Percentiles rank a stretch among this genome's conserved stretches.
Evolutionary conservation across 2,113 vertebrate species (phyloP).

Genomic region (Chionomys nivalis): DNA sequence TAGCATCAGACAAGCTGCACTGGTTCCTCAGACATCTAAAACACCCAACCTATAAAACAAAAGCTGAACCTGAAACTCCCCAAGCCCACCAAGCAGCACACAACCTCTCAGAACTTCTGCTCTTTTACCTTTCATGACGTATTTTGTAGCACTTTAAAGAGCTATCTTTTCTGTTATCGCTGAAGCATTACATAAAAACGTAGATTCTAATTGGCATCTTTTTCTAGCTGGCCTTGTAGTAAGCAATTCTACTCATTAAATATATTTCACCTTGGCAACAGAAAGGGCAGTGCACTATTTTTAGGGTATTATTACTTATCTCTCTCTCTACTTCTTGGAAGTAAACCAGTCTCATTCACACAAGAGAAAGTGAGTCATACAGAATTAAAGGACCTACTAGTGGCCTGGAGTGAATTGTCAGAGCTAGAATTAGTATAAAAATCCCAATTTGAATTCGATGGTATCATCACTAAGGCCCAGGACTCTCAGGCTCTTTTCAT

Average conservation of each 20-base stretch:
- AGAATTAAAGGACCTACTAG: constrained; percentile 66
- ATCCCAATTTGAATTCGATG: constrained; percentile 59
- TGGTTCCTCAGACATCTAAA: constrained; percentile 44
- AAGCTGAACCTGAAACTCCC: background rate
- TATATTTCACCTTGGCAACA: constrained; percentile 72
- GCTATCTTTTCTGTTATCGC: constrained; percentile 44
- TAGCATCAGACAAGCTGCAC: constrained; percentile 52
- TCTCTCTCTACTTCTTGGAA: constrained; percentile 63
- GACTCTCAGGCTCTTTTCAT: constrained; percentile 37
- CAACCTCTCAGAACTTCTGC: constrained; percentile 11
- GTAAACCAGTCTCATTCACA: constrained; percentile 70
- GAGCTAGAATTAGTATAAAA: constrained; percentile 68
- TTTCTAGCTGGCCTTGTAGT: constrained; percentile 55
- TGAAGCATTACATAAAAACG: constrained; percentile 61
- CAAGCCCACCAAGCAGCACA: background rate
- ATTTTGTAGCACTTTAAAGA: constrained; percentile 55
- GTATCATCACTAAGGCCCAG: constrained; percentile 44
- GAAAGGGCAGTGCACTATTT: constrained; percentile 67
- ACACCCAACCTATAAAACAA: constrained; percentile 40
- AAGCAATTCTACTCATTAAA: constrained; percentile 66
- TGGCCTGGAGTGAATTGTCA: constrained; percentile 53
- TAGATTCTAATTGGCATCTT: constrained; percentile 66
- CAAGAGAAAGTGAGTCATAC: constrained; percentile 71
- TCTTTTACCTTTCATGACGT: constrained; percentile 49
- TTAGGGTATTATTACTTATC: constrained; percentile 71